phyloP scores from a whole-genome alignment of 2,797 vertebrate species.

The Picus viridis region DNA sequence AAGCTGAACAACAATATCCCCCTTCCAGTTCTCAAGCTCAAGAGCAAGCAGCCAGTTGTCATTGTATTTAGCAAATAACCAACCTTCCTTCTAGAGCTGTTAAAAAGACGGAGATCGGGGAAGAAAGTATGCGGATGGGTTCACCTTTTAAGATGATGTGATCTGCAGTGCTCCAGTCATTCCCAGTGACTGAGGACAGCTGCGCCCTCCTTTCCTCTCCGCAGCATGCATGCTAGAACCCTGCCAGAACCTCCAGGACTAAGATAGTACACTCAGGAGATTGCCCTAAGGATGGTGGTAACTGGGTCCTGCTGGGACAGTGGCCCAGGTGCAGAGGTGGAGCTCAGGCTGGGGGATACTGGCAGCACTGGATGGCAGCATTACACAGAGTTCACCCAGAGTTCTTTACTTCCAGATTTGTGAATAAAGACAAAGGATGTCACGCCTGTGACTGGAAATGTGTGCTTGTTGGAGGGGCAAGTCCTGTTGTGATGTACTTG shows the following conservation, averaged over 20 bases:
- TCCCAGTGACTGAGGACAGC: not conserved
- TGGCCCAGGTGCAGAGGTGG: not conserved
- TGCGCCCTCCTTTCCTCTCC: not conserved
- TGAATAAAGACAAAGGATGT: not conserved
- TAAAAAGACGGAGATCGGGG: not conserved
- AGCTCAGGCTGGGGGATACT: not conserved
- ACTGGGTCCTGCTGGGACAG: not conserved
- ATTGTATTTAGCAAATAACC: not conserved
- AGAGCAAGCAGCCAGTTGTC: not conserved
- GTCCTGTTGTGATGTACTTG: not conserved
- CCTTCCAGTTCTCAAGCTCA: not conserved
- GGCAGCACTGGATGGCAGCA: conserved; percentile 22
- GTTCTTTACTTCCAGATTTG: not conserved
- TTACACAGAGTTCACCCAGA: not conserved
- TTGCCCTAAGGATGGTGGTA: not conserved
- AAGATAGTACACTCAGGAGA: not conserved
- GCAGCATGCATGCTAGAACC: fast-evolving
- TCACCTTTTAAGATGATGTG: not conserved
- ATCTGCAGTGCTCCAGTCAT: not conserved
- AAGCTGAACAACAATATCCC: not conserved
- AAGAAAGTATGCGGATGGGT: not conserved
- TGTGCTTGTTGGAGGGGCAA: not conserved
- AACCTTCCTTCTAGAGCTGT: not conserved
- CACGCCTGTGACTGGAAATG: not conserved
- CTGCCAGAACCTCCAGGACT: not conserved